A percentile compares a stretch with the other conserved stretches of the same genome.
phyloP scores from a whole-genome alignment of 2,888 invertebrate genomes.

The Drosophila nr. fundita region DNA sequence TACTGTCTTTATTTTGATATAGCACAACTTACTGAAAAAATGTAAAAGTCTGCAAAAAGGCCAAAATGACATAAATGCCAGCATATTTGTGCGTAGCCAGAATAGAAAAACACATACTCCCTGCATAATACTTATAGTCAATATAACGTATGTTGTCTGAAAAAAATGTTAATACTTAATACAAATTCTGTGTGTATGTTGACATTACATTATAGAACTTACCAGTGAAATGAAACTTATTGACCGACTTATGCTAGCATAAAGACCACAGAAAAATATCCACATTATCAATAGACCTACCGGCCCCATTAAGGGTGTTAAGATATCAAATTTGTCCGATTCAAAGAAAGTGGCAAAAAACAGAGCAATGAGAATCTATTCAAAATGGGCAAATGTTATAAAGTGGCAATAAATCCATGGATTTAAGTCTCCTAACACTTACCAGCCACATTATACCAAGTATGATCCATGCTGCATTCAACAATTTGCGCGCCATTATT shows the following conservation, averaged over 20 bases:
- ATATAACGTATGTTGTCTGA: not conserved
- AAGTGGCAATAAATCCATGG: not conserved
- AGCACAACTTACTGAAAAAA: not conserved
- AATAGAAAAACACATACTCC: not conserved
- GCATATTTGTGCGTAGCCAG: not conserved
- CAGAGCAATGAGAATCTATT: not conserved
- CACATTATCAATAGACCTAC: not conserved
- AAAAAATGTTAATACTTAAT: not conserved
- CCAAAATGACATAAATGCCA: not conserved
- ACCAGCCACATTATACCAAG: conserved; percentile 3
- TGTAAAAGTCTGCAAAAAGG: not conserved
- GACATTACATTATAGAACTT: not conserved
- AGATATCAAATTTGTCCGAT: conserved; percentile 1
- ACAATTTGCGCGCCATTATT: not conserved
- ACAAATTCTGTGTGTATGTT: not conserved
- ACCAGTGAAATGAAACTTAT: not conserved
- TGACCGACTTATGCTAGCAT: not conserved
- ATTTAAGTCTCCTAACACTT: not conserved
- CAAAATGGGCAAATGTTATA: not conserved
- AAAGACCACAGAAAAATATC: not conserved
- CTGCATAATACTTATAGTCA: conserved; percentile 3
- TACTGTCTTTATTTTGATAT: not conserved
- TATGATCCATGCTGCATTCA: not conserved
- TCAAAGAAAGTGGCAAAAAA: not conserved
- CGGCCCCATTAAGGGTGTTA: not conserved